Evolutionary conservation across 2,888 invertebrate species (phyloP), one percentile per base, ranked within the genome.

Genomic region (Hypomecis atomaria): DNA sequence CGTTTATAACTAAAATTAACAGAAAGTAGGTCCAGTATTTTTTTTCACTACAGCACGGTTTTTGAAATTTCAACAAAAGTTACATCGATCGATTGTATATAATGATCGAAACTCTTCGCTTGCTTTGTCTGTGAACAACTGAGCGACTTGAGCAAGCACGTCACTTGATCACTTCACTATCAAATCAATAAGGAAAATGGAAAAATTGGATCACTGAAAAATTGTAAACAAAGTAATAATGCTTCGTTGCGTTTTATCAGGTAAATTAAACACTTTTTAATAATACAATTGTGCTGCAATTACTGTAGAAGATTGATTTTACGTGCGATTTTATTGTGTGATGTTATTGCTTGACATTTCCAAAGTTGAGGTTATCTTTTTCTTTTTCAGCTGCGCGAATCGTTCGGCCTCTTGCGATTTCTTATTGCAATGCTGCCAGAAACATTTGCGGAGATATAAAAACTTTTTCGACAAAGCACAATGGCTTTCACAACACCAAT

Each of bases 181-280:
- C 37, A 37, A 37, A 5, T 38, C 38, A 8, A 1, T 38, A 38
- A 38, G 38, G 23, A 23, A 23, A 23, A 23, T 23, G 23, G 23
- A 23, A 23, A 23, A 23, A 23, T 23, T 23, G 23, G 23, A 23
- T 23, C 23, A 23, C 23, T 23, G 23, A 23, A 23, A 38, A 8
- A 8, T 38, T 36, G 60, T 45, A 68, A 66, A 56, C 33, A 23
- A 64, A 50, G 63, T 45, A 60, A 77, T 77, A 83, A 86, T 88
- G 90, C 84, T 90, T 79, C 83, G 93, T 58, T 78, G 76, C 68
- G 79, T 80, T 71, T 74, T 87, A 84, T 89, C 89, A 72, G 83
- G 89, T 90, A 78, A 78, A 65, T 10, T 23, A 1, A 56, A 40
- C 6, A 40, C 38, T 56, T 6, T 38, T n/a, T 0, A 5, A 0